A percentile compares a stretch with the other conserved stretches of the same genome.
Conservation (phyloP, 2,888 invertebrate genomes). For the Lasioglossum villosulum region DNA sequence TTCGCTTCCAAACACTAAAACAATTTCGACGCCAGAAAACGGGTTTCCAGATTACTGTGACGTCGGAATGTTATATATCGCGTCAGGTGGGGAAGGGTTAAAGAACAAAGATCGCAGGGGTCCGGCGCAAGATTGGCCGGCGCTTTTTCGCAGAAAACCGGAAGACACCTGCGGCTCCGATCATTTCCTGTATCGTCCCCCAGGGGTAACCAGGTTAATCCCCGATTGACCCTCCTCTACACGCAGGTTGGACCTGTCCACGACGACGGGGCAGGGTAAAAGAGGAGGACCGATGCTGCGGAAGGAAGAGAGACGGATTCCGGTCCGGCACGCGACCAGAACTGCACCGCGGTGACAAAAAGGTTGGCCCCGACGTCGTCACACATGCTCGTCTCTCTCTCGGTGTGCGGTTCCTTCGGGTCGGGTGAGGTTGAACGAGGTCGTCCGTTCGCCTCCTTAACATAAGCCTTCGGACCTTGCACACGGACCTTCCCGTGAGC, state of each 20-base stretch:
- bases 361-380: slow-evolving; percentile 75
- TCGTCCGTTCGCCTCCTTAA: slow-evolving; percentile 60
- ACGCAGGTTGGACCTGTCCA: slow-evolving; percentile 74
- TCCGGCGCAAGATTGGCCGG: background rate
- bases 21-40: background rate
- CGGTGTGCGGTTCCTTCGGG: slow-evolving; percentile 35
- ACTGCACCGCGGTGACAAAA: slow-evolving; percentile 80
- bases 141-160: slow-evolving; percentile 67
- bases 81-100: background rate
- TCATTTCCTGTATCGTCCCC: slow-evolving; percentile 74
- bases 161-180: slow-evolving; percentile 76
- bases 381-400: slow-evolving; percentile 65
- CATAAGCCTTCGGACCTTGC: slow-evolving; percentile 70
- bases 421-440: slow-evolving; percentile 48
- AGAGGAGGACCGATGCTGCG: background rate
- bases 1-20: no score
- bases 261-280: slow-evolving; percentile 17
- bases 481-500: slow-evolving; percentile 58
- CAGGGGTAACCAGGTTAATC: slow-evolving; percentile 82
- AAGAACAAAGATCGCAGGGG: slow-evolving; percentile 9
- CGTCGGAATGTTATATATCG: background rate
- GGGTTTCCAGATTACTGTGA: background rate
- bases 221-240: slow-evolving; percentile 79
- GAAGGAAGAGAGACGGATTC: slow-evolving; percentile 6
- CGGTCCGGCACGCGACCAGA: slow-evolving; percentile 82